These are phyloP conservation scores for Macroglossus sobrinus DNA, from an alignment of 2,113 vertebrate species.

Conservation along the genomic window DNA sequence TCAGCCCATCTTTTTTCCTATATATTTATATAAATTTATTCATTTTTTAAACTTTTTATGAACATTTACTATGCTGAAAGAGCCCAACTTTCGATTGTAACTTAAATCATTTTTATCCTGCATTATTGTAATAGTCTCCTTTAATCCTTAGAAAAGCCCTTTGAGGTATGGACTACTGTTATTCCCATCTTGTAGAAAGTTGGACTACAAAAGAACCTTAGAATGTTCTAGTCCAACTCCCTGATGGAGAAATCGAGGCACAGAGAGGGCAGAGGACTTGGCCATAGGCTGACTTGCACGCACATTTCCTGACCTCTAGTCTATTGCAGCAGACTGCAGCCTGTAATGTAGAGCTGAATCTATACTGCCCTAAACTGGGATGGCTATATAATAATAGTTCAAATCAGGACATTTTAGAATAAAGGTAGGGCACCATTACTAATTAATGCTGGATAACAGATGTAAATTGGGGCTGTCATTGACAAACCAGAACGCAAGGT, in stretches of 20 bases:
- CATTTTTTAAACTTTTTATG: neutral
- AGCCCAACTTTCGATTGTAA: neutral
- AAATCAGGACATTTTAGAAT: neutral
- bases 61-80: neutral
- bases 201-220: neutral
- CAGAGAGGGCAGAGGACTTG: neutral
- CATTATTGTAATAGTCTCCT: neutral
- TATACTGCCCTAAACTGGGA: neutral
- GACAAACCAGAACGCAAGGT: neutral
- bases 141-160: neutral
- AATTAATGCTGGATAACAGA: neutral
- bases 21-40: neutral
- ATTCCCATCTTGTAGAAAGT: neutral
- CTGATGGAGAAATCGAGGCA: neutral
- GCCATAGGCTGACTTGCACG: neutral
- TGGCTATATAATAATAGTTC: neutral
- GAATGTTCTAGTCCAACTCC: neutral
- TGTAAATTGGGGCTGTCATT: neutral
- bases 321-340: neutral
- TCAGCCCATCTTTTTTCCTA: neutral
- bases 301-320: neutral
- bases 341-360: neutral
- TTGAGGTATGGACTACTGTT: rapidly evolving
- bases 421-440: too few relatives aligned
- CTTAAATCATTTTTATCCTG: neutral